Conservation (phyloP, 2,797 vertebrate species). For the Ceryle rudis region DNA sequence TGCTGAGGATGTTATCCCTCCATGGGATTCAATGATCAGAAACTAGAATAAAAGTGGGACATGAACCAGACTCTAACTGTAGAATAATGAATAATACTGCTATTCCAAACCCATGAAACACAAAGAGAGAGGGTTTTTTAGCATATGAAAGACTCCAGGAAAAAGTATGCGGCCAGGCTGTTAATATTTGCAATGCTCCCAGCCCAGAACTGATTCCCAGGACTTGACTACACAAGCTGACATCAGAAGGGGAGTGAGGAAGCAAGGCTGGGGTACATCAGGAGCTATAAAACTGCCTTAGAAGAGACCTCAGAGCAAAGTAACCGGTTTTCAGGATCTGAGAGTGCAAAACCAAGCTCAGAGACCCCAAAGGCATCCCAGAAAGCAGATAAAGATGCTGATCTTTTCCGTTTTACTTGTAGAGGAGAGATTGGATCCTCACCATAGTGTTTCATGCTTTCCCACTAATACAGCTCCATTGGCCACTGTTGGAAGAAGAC, state of each 20-base stretch:
- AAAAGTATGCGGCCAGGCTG: slow-evolving; percentile 5
- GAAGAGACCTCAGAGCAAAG: not conserved
- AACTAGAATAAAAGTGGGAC: slow-evolving; percentile 27
- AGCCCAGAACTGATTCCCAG: slow-evolving; percentile 16
- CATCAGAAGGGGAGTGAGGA: not conserved
- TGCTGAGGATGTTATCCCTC: not conserved
- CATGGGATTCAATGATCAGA: not conserved
- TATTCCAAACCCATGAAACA: slow-evolving; percentile 21
- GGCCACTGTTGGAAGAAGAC: not conserved
- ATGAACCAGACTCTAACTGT: not conserved
- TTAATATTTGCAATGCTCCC: not conserved
- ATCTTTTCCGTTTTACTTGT: not conserved
- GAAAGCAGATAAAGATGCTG: not conserved
- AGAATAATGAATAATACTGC: slow-evolving; percentile 44
- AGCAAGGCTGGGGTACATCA: not conserved
- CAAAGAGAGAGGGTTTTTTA: slow-evolving; percentile 1
- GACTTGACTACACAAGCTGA: not conserved
- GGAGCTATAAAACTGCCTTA: not conserved
- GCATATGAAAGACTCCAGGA: slow-evolving; percentile 48
- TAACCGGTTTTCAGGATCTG: not conserved
- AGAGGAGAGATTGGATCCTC: not conserved
- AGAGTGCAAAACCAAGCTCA: not conserved
- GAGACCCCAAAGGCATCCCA: not conserved
- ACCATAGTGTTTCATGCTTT: not conserved
- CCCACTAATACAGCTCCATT: not conserved